Percentiles rank a stretch among this genome's conserved stretches.
These are phyloP conservation scores for Entomobrya proxima DNA, from an alignment of 2,888 invertebrate genomes.

Conservation along the genomic window DNA sequence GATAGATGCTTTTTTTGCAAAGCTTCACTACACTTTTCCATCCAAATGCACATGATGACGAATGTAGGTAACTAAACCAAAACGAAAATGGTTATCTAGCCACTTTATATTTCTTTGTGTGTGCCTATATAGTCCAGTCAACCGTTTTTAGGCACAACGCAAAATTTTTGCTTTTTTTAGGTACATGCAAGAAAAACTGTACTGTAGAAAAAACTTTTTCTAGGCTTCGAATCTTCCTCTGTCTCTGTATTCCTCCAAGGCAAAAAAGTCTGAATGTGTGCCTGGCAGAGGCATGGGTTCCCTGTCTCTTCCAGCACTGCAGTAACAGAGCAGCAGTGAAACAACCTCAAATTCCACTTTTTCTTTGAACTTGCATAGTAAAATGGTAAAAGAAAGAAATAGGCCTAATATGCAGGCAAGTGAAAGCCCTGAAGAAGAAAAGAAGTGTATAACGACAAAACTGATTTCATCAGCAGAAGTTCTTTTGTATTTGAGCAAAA, in stretches of 20 bases:
- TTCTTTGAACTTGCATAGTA: conserved; percentile 15
- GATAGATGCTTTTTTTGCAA: neutral
- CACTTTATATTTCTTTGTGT: neutral
- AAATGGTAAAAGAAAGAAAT: neutral
- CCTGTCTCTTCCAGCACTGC: neutral
- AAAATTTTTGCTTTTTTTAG: neutral
- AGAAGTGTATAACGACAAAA: neutral
- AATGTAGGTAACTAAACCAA: conserved; percentile 27
- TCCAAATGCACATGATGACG: neutral
- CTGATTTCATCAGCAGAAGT: conserved; percentile 51
- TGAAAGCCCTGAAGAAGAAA: neutral
- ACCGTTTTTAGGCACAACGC: neutral
- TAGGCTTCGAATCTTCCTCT: neutral
- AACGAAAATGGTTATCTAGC: neutral
- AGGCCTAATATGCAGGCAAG: neutral
- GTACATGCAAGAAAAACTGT: neutral
- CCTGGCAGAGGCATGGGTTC: conserved; percentile 10
- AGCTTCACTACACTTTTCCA: neutral
- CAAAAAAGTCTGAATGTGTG: conserved; percentile 7
- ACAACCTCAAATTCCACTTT: neutral
- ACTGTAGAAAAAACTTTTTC: conserved; percentile 35
- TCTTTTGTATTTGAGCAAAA: neutral
- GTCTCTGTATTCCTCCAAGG: neutral
- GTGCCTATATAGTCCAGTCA: neutral
- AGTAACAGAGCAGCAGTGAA: neutral